Conservation (phyloP, 2,113 vertebrate species). For the Prochilodus magdalenae region DNA sequence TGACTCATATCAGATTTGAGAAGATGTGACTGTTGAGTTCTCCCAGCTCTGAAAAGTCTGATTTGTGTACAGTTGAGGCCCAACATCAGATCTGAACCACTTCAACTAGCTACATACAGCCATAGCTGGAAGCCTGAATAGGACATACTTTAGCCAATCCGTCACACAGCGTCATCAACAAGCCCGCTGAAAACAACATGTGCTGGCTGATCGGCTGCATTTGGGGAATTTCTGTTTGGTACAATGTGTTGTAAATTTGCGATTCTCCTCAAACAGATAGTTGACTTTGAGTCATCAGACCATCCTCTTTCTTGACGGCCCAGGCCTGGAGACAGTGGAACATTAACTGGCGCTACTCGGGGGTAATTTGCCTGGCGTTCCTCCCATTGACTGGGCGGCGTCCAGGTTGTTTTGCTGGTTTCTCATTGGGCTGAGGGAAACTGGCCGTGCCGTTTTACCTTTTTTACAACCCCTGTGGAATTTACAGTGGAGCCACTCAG, state of each 20-base stretch:
- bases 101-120: too few relatives aligned
- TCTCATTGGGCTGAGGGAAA: constrained; percentile 42
- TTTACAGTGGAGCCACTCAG: constrained; percentile 66
- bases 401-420: constrained; percentile 49
- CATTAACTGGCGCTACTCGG: constrained; percentile 40
- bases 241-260: too few relatives aligned
- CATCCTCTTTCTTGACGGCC: background rate
- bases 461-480: constrained; percentile 62
- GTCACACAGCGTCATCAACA: background rate
- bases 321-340: constrained; percentile 39
- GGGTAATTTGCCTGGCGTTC: constrained; percentile 36
- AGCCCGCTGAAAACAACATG: background rate
- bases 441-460: constrained; percentile 23
- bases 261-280: background rate
- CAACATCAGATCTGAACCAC: too few relatives aligned
- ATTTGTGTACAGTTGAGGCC: too few relatives aligned
- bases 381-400: constrained; percentile 37
- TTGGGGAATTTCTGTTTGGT: background rate
- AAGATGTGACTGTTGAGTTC: too few relatives aligned
- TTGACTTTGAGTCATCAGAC: background rate
- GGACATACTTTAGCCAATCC: too few relatives aligned
- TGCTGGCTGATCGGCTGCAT: background rate
- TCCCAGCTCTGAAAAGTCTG: too few relatives aligned
- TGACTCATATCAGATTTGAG: too few relatives aligned
- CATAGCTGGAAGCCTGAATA: too few relatives aligned